Evolutionary conservation across 2,113 vertebrate genomes (phyloP), one percentile per base, ranked within the genome.

Genomic region (Daubentonia madagascariensis): DNA sequence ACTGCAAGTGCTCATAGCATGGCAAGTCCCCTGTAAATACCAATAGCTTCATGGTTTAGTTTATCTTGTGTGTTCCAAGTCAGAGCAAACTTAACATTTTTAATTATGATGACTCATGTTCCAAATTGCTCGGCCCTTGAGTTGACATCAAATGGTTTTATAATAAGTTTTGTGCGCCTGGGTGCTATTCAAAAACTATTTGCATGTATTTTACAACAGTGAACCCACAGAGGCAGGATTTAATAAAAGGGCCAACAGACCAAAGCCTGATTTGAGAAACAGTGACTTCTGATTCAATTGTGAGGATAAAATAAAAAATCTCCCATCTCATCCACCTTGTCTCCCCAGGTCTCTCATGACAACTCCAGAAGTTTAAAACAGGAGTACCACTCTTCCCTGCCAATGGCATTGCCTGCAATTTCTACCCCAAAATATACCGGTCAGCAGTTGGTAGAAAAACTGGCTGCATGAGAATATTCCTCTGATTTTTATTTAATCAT

Each of bases 131-230:
- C 6, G 10, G 23, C 72, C 75, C 14, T 81, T 6, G 16, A 40
- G 43, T 20, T 67, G 40, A 52, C 10, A 14, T 3, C 0, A 0
- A 52, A 40, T 45, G 11, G 43, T 52, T 95, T 95, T 37, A n/a
- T 0, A 45, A 52, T 59, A 70, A 25, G 25, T 14, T 37, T 37
- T 73, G 50, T 80, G n/a, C 5, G 28, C 12, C 65, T 13, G 37
- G 10, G 25, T 50, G 61, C 43, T 32, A 5, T 22, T 5, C 20
- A 61, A 57, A 37, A 8, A 8, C 9, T 28, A 22, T 40, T 11
- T 28, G 2, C 11, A 28, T 0, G 0, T 5, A 16, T 25, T 48
- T 23, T 18, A 52, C 4, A 4, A 28, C 9, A 28, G 67, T 8
- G 32, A 73, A 2, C 25, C 48, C 57, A 28, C 0, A 28, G 52